A percentile compares a stretch with the other conserved stretches of the same genome.
Conservation (phyloP, 1,140 invertebrate genomes). For the Carposina sasakii region DNA sequence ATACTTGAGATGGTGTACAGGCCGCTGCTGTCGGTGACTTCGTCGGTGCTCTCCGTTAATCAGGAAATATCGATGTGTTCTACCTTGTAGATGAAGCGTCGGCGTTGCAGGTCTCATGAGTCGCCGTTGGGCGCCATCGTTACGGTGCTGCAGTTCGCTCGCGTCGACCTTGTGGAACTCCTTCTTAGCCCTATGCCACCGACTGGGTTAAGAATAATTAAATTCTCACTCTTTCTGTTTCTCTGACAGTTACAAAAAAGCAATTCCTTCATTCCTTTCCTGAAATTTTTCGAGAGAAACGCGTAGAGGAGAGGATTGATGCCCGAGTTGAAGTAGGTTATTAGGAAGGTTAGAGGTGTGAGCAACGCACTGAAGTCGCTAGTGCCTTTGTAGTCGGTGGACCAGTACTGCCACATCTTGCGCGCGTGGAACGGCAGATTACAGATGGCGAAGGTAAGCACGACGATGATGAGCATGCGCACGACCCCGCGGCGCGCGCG, state of each 20-base stretch:
- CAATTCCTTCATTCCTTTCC: constrained; percentile 80
- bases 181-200: constrained; percentile 51
- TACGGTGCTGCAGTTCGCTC: constrained; percentile 69
- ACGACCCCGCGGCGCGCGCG: constrained; percentile 80
- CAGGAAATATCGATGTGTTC: constrained; percentile 64
- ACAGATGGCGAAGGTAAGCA: constrained; percentile 87
- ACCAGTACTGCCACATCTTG: constrained; percentile 86
- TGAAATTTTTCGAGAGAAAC: constrained; percentile 85
- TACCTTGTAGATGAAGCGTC: constrained; percentile 52
- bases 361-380: constrained; percentile 81
- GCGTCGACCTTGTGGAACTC: constrained; percentile 67
- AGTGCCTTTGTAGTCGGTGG: constrained; percentile 76
- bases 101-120: constrained; percentile 63
- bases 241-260: constrained; percentile 73
- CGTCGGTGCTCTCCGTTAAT: constrained; percentile 67
- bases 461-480: constrained; percentile 87
- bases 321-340: constrained; percentile 89
- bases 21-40: constrained; percentile 60
- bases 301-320: constrained; percentile 90
- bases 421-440: constrained; percentile 88
- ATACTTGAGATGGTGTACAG: constrained; percentile 53
- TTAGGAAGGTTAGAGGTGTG: constrained; percentile 86
- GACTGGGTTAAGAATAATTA: constrained; percentile 60
- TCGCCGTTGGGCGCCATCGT: constrained; percentile 66
- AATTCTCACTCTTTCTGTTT: constrained; percentile 57